Evolutionary conservation across 1,140 invertebrate genomes (phyloP).

Genomic region (Battus philenor): DNA sequence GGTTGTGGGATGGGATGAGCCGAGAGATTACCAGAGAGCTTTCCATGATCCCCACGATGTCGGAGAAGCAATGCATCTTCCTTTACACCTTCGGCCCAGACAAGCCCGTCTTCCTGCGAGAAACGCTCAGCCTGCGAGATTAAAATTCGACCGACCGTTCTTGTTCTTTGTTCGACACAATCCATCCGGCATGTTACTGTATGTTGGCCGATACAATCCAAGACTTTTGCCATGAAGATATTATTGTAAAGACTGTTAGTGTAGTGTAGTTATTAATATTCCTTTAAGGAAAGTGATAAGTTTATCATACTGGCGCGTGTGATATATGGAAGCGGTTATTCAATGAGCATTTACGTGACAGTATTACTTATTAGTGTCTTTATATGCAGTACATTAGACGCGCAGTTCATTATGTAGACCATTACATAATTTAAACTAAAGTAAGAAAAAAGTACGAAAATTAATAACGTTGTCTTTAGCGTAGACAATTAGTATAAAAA

Average conservation of each 20-base stretch:
- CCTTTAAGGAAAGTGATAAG: slow-evolving; percentile 66
- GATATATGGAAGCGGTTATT: slow-evolving; percentile 51
- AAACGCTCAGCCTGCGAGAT: slow-evolving; percentile 74
- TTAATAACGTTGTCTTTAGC: slow-evolving; percentile 18
- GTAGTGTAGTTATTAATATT: slow-evolving; percentile 62
- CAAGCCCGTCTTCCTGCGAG: slow-evolving; percentile 82
- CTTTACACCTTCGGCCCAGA: slow-evolving; percentile 80
- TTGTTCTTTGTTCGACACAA: slow-evolving; percentile 91
- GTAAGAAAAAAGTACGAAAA: slow-evolving; percentile 24
- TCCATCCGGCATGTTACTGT: slow-evolving; percentile 89
- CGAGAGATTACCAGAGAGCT: slow-evolving; percentile 76
- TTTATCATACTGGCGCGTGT: slow-evolving; percentile 53
- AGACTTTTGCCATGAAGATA: slow-evolving; percentile 80
- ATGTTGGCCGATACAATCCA: slow-evolving; percentile 90
- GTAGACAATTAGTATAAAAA: slow-evolving; percentile 14
- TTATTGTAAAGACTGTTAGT: slow-evolving; percentile 65
- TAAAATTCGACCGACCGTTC: slow-evolving; percentile 90
- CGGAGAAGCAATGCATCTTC: slow-evolving; percentile 78
- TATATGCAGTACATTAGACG: slow-evolving; percentile 37
- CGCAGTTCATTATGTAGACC: slow-evolving; percentile 25
- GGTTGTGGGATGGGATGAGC: slow-evolving; percentile 57
- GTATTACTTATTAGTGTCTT: slow-evolving; percentile 61
- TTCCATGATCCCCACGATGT: slow-evolving; percentile 80
- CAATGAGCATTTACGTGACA: slow-evolving; percentile 67
- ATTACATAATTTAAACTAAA: slow-evolving; percentile 45